Evolutionary conservation across 1,140 invertebrate species (phyloP).

Genomic region (Trachelipus rathkii): DNA sequence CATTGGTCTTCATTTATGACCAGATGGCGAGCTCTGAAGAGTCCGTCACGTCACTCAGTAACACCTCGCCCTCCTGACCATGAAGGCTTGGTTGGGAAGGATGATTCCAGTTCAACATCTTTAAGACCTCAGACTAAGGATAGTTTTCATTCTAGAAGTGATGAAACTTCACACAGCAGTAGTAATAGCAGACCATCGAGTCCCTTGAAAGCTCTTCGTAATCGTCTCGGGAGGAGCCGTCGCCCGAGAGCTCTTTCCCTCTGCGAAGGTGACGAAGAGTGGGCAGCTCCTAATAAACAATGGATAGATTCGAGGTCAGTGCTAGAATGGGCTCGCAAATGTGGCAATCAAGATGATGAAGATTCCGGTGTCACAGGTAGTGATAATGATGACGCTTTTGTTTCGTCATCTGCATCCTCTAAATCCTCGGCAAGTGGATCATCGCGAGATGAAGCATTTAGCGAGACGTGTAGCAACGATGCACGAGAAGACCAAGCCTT

Average conservation of each 20-base stretch:
- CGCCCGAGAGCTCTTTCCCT: conserved; percentile 37
- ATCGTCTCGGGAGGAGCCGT: conserved; percentile 24
- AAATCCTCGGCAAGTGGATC: conserved; percentile 6
- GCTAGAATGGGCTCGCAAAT: conserved; percentile 40
- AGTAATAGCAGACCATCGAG: conserved; percentile 22
- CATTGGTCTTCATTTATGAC: conserved; percentile 42
- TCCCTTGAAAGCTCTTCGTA: conserved; percentile 31
- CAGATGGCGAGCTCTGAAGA: conserved; percentile 32
- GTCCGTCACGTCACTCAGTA: conserved; percentile 34
- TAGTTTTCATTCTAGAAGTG: conserved; percentile 24
- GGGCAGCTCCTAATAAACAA: conserved; percentile 28
- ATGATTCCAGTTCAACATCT: neutral
- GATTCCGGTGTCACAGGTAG: conserved; percentile 41
- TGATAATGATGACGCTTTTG: conserved; percentile 36
- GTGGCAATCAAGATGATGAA: conserved; percentile 37
- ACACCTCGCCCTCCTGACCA: conserved; percentile 35
- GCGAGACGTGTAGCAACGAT: conserved; percentile 37
- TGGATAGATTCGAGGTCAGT: conserved; percentile 41
- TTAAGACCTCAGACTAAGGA: neutral
- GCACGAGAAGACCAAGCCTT: neutral
- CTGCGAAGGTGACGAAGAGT: conserved; percentile 39
- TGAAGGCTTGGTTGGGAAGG: conserved; percentile 33
- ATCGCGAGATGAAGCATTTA: conserved; percentile 40
- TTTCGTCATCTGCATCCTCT: conserved; percentile 28
- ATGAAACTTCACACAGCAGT: conserved; percentile 28